Conservation (phyloP, 1,140 invertebrate genomes). For the Euborellia annulipes region DNA sequence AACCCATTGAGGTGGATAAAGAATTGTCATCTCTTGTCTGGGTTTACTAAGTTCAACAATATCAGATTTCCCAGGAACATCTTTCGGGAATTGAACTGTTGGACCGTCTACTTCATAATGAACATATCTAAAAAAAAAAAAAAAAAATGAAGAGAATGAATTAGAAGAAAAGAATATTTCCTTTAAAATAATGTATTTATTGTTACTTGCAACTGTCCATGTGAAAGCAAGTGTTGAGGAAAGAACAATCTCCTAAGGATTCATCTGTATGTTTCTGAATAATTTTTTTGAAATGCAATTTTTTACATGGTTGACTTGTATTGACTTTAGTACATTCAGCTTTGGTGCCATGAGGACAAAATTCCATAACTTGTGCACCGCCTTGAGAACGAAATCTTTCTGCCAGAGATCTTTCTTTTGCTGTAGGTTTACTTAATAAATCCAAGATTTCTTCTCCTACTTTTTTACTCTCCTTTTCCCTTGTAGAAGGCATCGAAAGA, state of each 20-base stretch:
- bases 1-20: constrained; percentile 89
- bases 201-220: constrained; percentile 92
- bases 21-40: constrained; percentile 37
- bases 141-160: constrained; percentile 9
- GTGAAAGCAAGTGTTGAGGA: constrained; percentile 96
- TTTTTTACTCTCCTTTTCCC: constrained; percentile 90
- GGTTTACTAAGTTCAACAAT: constrained; percentile 8
- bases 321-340: constrained; percentile 65
- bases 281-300: constrained; percentile 94
- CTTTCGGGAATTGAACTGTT: constrained; percentile 23
- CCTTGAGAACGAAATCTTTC: constrained; percentile 92
- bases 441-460: constrained; percentile 92
- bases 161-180: constrained; percentile 1
- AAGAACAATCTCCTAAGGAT: constrained; percentile 89
- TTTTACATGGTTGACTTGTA: constrained; percentile 52
- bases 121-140: constrained; percentile 59
- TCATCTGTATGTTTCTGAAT: constrained; percentile 95
- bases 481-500: constrained; percentile 80
- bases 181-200: neutral
- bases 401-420: constrained; percentile 83
- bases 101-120: constrained; percentile 80
- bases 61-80: constrained; percentile 8
- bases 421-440: constrained; percentile 84
- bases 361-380: constrained; percentile 87
- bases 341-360: constrained; percentile 87